Conservation (phyloP, 2,888 invertebrate species). For the Cyrtodaria siliqua region DNA sequence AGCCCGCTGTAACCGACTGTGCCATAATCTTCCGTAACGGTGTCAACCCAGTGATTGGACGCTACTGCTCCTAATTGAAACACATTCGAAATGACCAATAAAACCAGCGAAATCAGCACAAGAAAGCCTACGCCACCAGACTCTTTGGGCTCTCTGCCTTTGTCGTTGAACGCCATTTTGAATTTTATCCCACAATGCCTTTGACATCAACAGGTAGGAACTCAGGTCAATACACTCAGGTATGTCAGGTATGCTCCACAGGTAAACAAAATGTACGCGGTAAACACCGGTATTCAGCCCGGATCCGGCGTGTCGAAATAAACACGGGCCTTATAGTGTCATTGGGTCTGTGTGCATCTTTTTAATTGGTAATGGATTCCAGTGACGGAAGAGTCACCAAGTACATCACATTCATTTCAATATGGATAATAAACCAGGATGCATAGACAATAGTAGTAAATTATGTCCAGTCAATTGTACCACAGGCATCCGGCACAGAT, state of each 20-base stretch:
- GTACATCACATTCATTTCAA: too few species aligned
- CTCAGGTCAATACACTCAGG: conserved; percentile 45
- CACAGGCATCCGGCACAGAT: too few species aligned
- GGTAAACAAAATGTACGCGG: conserved; percentile 2
- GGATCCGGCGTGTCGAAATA: too few species aligned
- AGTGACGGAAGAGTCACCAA: too few species aligned
- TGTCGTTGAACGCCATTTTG: conserved; percentile 56
- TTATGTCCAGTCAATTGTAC: too few species aligned
- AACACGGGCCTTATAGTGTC: too few species aligned
- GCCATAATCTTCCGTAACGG: conserved; percentile 48
- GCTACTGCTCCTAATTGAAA: conserved; percentile 58
- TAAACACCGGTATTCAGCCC: too few species aligned
- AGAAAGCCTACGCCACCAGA: conserved; percentile 25
- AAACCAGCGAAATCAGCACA: conserved; percentile 40
- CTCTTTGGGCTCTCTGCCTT: background rate
- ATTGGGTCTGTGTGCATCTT: too few species aligned
- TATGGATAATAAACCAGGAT: too few species aligned
- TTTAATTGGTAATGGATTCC: too few species aligned
- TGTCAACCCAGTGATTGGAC: conserved; percentile 65
- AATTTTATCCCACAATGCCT: conserved; percentile 48
- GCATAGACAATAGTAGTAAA: too few species aligned
- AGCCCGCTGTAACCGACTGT: conserved; percentile 65
- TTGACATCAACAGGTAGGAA: conserved; percentile 36
- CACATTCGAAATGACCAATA: conserved; percentile 51
- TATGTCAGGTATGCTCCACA: conserved; percentile 50